phyloP scores from a whole-genome alignment of 2,113 vertebrate species.

The Phodopus roborovskii region DNA sequence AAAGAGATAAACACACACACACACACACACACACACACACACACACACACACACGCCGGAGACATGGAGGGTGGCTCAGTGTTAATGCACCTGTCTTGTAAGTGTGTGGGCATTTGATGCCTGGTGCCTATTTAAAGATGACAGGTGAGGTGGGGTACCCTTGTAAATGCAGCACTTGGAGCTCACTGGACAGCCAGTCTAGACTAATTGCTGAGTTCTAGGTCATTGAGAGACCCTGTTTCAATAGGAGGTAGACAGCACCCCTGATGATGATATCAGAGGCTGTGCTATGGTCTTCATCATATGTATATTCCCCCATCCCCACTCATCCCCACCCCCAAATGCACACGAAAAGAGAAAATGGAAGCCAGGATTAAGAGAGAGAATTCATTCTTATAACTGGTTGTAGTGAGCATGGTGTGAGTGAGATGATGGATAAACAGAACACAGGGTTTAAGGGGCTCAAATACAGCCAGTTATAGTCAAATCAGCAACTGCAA shows the following conservation, averaged over 20 bases:
- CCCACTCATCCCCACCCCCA: fast-evolving
- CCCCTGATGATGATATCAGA: neutral
- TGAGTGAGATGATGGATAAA: neutral
- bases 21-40: too few species aligned
- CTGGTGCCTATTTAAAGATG: neutral
- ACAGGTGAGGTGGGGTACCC: neutral
- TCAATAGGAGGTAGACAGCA: neutral
- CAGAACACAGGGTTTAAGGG: neutral
- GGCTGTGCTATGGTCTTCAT: neutral
- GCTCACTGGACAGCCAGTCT: neutral
- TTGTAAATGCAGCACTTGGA: neutral
- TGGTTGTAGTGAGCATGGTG: neutral
- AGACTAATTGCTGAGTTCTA: neutral
- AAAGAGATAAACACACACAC: neutral
- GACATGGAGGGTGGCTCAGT: neutral
- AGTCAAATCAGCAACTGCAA: constrained; percentile 7
- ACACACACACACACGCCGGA: neutral
- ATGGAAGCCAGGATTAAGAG: neutral
- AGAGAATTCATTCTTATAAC: neutral
- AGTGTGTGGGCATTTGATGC: neutral
- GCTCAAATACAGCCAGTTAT: neutral
- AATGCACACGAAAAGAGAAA: neutral
- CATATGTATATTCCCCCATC: too few species aligned
- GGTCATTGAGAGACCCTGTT: neutral
- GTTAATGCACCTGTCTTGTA: neutral